Evolutionary conservation across 2,797 vertebrate species (phyloP).

Genomic region (Tenualosa thibaudeaui): DNA sequence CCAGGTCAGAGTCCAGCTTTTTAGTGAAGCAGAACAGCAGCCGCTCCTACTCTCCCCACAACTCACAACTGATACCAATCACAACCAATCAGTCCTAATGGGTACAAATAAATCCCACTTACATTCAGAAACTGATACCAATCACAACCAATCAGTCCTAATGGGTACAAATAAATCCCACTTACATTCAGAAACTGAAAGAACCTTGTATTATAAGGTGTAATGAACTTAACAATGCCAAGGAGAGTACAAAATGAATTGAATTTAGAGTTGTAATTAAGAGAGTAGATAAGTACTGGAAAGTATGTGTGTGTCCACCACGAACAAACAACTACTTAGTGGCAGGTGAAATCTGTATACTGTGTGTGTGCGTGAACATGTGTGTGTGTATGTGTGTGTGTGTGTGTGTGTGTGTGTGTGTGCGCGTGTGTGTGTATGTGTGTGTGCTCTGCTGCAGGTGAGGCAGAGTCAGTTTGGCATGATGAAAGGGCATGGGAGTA

Average conservation of each 20-base stretch:
- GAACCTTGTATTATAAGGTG: background rate
- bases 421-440: background rate
- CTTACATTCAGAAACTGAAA: background rate
- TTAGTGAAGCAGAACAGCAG: background rate
- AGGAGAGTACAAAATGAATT: background rate
- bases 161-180: background rate
- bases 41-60: background rate
- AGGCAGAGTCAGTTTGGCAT: background rate
- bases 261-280: background rate
- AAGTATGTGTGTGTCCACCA: background rate
- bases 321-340: background rate
- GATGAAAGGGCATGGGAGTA: background rate
- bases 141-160: background rate
- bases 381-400: background rate
- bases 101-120: background rate
- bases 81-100: background rate
- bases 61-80: background rate
- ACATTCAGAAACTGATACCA: background rate
- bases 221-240: background rate
- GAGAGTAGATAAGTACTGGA: too few species aligned
- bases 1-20: background rate
- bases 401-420: conserved; percentile 18
- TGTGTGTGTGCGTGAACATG: background rate
- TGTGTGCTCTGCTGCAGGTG: conserved; percentile 3
- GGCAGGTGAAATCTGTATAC: background rate